Evolutionary conservation across 2,888 invertebrate species (phyloP).

Genomic region (Drosophila merina): DNA sequence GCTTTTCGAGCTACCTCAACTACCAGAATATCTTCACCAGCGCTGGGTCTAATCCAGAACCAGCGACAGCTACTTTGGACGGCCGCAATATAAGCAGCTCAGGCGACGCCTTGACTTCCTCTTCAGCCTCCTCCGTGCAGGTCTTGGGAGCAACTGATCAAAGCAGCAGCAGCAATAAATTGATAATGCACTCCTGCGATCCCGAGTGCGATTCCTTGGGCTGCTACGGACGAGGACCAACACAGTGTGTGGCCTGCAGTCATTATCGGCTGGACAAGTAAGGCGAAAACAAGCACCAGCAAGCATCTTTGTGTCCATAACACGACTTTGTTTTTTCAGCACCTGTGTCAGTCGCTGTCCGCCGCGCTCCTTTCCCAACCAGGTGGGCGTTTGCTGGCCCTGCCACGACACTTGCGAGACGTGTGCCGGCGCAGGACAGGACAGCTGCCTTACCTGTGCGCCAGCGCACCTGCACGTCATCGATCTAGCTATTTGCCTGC

Average conservation of each 20-base stretch:
- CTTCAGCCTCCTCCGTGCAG: constrained; percentile 56
- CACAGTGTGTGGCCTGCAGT: constrained; percentile 93
- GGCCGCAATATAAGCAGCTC: constrained; percentile 87
- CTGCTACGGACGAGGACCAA: constrained; percentile 93
- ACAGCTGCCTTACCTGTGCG: constrained; percentile 93
- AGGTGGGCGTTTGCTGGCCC: constrained; percentile 92
- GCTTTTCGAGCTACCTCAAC: constrained; percentile 90
- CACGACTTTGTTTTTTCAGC: constrained; percentile 84
- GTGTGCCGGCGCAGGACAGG: constrained; percentile 94
- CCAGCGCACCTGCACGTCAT: constrained; percentile 92
- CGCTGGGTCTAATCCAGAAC: constrained; percentile 91
- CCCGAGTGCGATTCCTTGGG: constrained; percentile 93
- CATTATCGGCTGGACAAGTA: constrained; percentile 92
- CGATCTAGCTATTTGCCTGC: constrained; percentile 93
- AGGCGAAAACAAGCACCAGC: constrained; percentile 72
- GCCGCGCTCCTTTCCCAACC: constrained; percentile 92
- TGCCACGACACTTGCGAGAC: constrained; percentile 96
- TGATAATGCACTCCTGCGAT: constrained; percentile 86
- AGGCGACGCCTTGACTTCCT: not conserved
- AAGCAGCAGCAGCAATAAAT: constrained; percentile 77
- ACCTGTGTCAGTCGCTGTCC: constrained; percentile 94
- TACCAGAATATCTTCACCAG: constrained; percentile 91
- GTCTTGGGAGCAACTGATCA: constrained; percentile 9
- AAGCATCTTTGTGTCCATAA: not conserved
- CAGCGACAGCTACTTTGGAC: constrained; percentile 90